Evolutionary conservation across 2,797 vertebrate species (phyloP).

Genomic region (Manis pentadactyla): DNA sequence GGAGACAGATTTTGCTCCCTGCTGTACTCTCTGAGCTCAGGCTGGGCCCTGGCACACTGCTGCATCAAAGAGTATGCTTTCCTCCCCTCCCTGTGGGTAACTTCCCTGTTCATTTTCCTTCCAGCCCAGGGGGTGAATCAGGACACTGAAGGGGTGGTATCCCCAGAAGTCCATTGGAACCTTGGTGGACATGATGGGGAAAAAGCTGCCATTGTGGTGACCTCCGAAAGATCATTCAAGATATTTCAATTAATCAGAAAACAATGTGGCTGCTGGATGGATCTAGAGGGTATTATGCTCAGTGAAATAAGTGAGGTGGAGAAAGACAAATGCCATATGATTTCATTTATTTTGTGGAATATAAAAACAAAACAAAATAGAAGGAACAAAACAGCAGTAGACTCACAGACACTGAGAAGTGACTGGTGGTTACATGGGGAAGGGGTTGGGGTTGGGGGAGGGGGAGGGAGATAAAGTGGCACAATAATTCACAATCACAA

Average conservation of each 20-base stretch:
- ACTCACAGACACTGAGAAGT: too few species aligned
- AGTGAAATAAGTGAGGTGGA: too few species aligned
- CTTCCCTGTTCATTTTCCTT: constrained; percentile 58
- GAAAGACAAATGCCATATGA: too few species aligned
- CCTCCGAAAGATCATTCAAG: not conserved
- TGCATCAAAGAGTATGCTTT: not conserved
- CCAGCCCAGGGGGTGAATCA: constrained; percentile 43
- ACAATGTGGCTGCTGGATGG: too few species aligned
- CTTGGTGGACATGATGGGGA: not conserved
- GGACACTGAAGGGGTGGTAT: not conserved
- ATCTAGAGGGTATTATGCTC: too few species aligned
- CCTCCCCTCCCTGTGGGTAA: constrained; percentile 48
- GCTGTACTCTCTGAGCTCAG: not conserved
- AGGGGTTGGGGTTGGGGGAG: too few species aligned
- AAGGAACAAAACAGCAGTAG: too few species aligned
- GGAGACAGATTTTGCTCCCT: not conserved
- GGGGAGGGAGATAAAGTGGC: too few species aligned
- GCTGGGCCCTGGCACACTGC: not conserved
- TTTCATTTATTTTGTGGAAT: too few species aligned
- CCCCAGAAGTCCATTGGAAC: not conserved
- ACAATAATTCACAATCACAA: too few species aligned
- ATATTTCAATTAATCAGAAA: not conserved
- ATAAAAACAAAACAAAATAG: too few species aligned
- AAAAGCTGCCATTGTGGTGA: not conserved
- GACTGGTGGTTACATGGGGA: too few species aligned